Evolutionary conservation across 2,888 invertebrate genomes (phyloP), one percentile per base, ranked within the genome.

Genomic region (Apamea epomidion): DNA sequence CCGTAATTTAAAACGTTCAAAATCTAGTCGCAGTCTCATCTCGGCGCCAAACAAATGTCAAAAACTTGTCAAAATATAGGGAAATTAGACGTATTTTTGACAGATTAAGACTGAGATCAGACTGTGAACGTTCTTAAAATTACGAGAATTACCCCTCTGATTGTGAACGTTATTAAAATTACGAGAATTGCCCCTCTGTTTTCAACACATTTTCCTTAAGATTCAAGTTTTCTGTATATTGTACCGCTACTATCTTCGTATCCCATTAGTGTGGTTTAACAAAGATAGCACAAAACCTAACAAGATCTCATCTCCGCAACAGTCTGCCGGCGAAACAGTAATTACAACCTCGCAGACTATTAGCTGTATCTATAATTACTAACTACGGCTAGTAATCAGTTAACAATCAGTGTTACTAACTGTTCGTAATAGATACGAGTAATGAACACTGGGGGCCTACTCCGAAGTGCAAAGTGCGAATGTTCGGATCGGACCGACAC

Each of bases 301-400:
- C 29, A 48, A 81, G 69, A 74, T 83, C 54, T 54, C 69, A 86
- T 83, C 85, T 84, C 37, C 14, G 45, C 18, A 74, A 67, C 42
- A 25, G 29, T 48, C 14, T 67, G 12, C 65, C 29, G 51, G 25
- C 73, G 32, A n/a, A n/a, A 25, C 60, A 25, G 68, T 81, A 80
- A 87, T 80, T 76, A 82, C 67, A 18, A 67, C 29, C 54, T 70
- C 76, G n/a, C 58, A 78, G 37, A 25, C 82, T 82, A 68, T 74
- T 77, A 82, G 48, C 54, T 1, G 21, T 4, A 54, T 42, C 37
- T 58, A 42, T 80, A 84, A 86, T 87, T 87, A 85, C 58, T 37
- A 25, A 60, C 37, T 60, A 25, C 45, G 10, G 1, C 60, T 54
- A 6, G 58, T 68, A 80, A 86, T 83, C 80, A 76, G 45, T 62